Base-by-base conservation (phyloP, 2,797 vertebrate species). In the Dicrostonyx torquatus region DNA sequence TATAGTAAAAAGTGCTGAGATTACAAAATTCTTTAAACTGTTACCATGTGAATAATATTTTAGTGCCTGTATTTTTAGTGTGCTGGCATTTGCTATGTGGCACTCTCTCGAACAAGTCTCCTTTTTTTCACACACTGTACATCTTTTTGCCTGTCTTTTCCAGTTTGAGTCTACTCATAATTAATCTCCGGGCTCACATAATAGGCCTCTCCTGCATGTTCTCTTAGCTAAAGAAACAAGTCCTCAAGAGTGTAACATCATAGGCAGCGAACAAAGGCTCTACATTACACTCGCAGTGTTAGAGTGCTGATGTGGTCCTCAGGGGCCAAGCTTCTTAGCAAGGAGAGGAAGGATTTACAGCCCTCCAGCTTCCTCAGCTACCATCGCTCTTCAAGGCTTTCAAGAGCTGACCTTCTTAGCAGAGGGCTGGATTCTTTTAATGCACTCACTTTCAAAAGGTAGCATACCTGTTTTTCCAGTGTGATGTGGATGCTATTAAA, bases 381-480 rank as follows among this genome's bases (percentile, higher is more conserved):
- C 98, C 95, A 87, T 95, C 82, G 22, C 93, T 97, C 96, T 97
- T 98, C 95, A 95, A 97, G 91, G 93, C 95, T 97, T 98, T 98
- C 97, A 98, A 97, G 96, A 97, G 90, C 87, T 97, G 97, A 98
- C 96, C 97, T 98, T 97, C 97, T 97, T 96, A 98, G 94, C 95
- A 97, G 95, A 96, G 82, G 95, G 97, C 53, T 97, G 87, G 95
- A 94, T 97, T 98, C 95, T 97, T 98, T 98, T 97, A 98, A 98
- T 93, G 94, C 60, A 91, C 86, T 96, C 66, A 60, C 76, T 98
- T 98, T 98, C 97, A 97, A 97, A 97, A 97, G 89, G 97, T 85
- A 97, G 86, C 89, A 95, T 98, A 98, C 98, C 97, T 98, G 97
- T 97, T 98, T 98, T 97, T 94, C 97, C 78, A 96, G 91, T 89